These are phyloP conservation scores for Nebria salina DNA, from an alignment of 2,888 invertebrate species.

Conservation along the genomic window DNA sequence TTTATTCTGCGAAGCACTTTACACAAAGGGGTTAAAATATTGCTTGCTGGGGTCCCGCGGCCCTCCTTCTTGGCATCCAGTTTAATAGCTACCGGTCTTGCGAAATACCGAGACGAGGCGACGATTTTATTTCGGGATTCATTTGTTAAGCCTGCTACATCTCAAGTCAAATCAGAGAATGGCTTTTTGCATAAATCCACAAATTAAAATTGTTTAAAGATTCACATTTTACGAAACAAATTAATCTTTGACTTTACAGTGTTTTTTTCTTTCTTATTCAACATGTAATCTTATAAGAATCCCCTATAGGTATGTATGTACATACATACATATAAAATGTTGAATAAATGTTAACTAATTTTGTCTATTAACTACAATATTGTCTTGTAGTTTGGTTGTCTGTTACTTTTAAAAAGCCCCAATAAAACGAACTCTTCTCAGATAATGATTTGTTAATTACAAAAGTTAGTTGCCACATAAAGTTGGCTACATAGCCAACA, in stretches of 20 bases:
- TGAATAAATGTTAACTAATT: too few species aligned
- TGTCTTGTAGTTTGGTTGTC: too few species aligned
- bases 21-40: slow-evolving; percentile 46
- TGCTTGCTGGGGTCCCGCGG: neutral
- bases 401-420: too few species aligned
- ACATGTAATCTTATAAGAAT: too few species aligned
- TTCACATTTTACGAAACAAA: neutral
- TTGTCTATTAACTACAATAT: too few species aligned
- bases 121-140: slow-evolving; percentile 43
- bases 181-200: slow-evolving; percentile 6
- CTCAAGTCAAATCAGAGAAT: slow-evolving; percentile 1
- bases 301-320: too few species aligned
- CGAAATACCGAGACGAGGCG: slow-evolving; percentile 22
- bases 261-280: too few species aligned
- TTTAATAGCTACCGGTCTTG: slow-evolving; percentile 35
- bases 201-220: slow-evolving; percentile 4
- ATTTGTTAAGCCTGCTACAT: slow-evolving; percentile 28
- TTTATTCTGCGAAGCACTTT: slow-evolving; percentile 45
- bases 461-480: neutral
- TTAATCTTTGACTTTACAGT: neutral
- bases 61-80: slow-evolving; percentile 1
- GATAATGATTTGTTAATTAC: neutral
- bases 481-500: neutral
- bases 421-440: neutral
- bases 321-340: too few species aligned